Conservation (phyloP, 2,113 vertebrate species). For the Urocynchramus pylzowi region DNA sequence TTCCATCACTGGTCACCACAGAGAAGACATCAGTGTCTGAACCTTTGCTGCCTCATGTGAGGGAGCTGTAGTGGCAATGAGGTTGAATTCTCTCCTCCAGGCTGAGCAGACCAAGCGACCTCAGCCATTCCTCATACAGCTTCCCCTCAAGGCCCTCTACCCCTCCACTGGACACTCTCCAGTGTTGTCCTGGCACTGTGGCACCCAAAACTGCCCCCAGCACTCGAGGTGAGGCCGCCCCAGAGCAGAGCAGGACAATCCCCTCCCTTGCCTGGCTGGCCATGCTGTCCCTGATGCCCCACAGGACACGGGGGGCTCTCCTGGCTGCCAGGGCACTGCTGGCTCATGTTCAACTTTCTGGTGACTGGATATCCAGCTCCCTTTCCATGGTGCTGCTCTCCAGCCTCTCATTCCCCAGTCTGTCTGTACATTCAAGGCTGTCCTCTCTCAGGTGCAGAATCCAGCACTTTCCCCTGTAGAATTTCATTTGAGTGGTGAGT, state of each 20-base stretch:
- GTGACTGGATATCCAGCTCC: accelerated
- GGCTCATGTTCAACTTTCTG: neutral
- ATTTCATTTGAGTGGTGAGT: neutral
- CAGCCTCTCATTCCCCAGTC: neutral
- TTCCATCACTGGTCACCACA: neutral
- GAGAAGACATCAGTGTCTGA: neutral
- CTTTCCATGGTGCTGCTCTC: neutral
- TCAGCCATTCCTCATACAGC: accelerated
- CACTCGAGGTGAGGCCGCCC: accelerated
- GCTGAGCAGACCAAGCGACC: neutral
- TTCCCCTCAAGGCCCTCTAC: neutral
- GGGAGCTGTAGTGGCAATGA: neutral
- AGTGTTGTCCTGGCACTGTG: accelerated
- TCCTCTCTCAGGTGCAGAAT: neutral
- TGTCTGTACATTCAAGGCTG: too few relatives aligned
- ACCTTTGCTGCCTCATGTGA: neutral
- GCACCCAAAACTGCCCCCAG: too few relatives aligned
- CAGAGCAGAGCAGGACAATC: neutral
- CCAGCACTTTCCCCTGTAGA: too few relatives aligned
- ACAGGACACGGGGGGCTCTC: accelerated
- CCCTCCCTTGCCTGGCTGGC: neutral
- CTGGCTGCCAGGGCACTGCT: neutral
- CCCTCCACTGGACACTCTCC: neutral
- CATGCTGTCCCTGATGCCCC: neutral
- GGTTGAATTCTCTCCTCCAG: neutral